These are phyloP conservation scores for Brachylomia viminalis DNA, from an alignment of 2,888 invertebrate genomes.

Conservation along the genomic window DNA sequence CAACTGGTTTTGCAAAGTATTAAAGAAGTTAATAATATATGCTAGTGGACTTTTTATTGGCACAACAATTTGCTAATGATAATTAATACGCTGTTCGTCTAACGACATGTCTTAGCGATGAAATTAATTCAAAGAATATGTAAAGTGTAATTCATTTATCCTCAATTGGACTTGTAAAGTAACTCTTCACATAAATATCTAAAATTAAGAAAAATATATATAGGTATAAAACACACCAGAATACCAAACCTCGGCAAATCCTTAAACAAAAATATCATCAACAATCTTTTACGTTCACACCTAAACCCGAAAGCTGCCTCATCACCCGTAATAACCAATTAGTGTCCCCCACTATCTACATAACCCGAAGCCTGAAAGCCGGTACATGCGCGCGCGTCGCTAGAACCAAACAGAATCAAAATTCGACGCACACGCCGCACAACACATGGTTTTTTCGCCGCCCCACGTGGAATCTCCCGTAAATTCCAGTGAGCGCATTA, in stretches of 20 bases:
- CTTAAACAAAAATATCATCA: not conserved
- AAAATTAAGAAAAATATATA: not conserved
- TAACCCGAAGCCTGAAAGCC: constrained; percentile 23
- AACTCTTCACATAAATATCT: constrained; percentile 27
- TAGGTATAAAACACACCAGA: not conserved
- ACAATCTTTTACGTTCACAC: not conserved
- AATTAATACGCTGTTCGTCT: constrained; percentile 33
- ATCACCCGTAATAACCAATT: constrained; percentile 30
- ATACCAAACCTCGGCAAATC: not conserved
- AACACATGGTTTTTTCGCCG: constrained; percentile 80
- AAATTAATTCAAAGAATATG: constrained; percentile 44
- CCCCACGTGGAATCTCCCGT: constrained; percentile 83
- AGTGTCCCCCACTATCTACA: constrained; percentile 7
- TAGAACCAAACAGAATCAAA: constrained; percentile 73
- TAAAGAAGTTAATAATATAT: constrained; percentile 36
- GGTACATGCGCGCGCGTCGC: constrained; percentile 38
- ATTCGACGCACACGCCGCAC: constrained; percentile 78
- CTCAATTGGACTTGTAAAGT: constrained; percentile 6
- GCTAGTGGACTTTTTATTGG: constrained; percentile 42
- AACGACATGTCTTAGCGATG: constrained; percentile 13
- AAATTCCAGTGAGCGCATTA: constrained; percentile 87
- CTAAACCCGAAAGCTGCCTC: constrained; percentile 1
- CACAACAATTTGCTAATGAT: constrained; percentile 40
- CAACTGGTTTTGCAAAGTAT: constrained; percentile 37
- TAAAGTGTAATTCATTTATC: constrained; percentile 33